These are phyloP conservation scores for Scolopax mira DNA, from an alignment of 2,113 vertebrate genomes.

Conservation along the genomic window DNA sequence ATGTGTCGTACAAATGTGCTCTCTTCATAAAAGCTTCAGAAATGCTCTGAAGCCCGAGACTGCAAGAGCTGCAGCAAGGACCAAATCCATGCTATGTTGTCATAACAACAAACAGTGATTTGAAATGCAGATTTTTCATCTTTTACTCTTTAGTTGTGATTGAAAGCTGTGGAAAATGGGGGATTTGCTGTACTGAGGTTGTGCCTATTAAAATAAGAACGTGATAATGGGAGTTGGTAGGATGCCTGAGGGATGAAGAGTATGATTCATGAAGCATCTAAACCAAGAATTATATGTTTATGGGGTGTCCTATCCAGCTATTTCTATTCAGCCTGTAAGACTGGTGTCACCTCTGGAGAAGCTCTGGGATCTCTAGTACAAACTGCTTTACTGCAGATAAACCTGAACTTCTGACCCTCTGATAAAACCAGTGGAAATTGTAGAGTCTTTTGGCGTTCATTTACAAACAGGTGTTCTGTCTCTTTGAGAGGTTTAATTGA, in stretches of 20 bases:
- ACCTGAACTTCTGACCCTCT: accelerated
- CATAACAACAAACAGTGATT: slow-evolving; percentile 77
- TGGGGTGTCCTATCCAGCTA: background rate
- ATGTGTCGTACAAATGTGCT: background rate
- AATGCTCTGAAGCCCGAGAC: slow-evolving; percentile 18
- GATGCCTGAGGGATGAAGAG: slow-evolving; percentile 42
- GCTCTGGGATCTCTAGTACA: background rate
- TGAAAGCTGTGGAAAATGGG: slow-evolving; percentile 45
- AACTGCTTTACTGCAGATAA: background rate
- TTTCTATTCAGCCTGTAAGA: background rate
- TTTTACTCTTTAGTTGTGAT: slow-evolving; percentile 37
- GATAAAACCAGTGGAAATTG: background rate
- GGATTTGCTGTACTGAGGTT: slow-evolving; percentile 26
- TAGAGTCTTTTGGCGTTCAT: background rate
- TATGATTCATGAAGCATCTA: slow-evolving; percentile 33
- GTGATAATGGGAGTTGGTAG: slow-evolving; percentile 45
- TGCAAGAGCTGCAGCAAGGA: background rate
- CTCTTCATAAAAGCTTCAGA: background rate
- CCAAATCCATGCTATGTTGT: slow-evolving; percentile 65
- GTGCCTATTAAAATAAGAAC: slow-evolving; percentile 46
- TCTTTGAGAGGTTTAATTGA: background rate
- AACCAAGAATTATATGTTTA: slow-evolving; percentile 22
- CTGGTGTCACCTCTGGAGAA: background rate
- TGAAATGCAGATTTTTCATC: slow-evolving; percentile 74
- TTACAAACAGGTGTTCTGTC: background rate